Percentiles rank a stretch among this genome's conserved stretches.
phyloP scores from a whole-genome alignment of 2,113 vertebrate species.

The Plectropomus leopardus region DNA sequence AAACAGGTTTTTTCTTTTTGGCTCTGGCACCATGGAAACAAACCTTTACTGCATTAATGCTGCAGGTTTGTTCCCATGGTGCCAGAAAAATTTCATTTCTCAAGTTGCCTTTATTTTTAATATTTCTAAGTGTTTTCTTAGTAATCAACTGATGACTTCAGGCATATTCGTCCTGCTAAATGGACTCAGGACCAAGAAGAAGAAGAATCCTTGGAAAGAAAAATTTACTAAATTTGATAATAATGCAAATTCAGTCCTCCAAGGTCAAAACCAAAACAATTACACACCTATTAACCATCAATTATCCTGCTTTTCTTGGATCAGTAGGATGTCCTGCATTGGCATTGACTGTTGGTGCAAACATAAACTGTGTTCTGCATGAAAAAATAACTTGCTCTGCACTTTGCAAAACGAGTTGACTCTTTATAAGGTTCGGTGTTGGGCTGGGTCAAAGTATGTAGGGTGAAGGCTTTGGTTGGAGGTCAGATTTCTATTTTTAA shows the following conservation, averaged over 20 bases:
- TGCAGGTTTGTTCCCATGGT: background rate
- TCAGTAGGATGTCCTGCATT: background rate
- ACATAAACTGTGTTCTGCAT: background rate
- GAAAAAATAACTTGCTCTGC: background rate
- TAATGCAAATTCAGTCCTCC: background rate
- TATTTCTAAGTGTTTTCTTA: background rate
- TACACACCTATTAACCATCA: background rate
- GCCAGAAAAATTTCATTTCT: background rate
- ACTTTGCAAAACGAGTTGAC: background rate
- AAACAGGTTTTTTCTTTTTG: background rate
- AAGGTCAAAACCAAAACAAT: background rate
- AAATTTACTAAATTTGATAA: background rate
- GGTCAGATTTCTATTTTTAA: conserved; percentile 24
- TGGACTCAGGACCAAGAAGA: background rate
- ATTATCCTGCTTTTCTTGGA: background rate
- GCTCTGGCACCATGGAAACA: background rate
- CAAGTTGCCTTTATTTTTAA: background rate
- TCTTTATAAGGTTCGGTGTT: background rate
- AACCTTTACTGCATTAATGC: background rate
- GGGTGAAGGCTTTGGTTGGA: background rate
- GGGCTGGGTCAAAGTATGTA: background rate
- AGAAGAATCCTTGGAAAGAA: background rate
- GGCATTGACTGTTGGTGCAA: background rate
- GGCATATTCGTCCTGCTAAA: background rate
- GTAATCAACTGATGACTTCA: background rate